These are phyloP conservation scores for Halcyon chelicuti DNA, from an alignment of 2,797 vertebrate genomes.

Conservation along the genomic window DNA sequence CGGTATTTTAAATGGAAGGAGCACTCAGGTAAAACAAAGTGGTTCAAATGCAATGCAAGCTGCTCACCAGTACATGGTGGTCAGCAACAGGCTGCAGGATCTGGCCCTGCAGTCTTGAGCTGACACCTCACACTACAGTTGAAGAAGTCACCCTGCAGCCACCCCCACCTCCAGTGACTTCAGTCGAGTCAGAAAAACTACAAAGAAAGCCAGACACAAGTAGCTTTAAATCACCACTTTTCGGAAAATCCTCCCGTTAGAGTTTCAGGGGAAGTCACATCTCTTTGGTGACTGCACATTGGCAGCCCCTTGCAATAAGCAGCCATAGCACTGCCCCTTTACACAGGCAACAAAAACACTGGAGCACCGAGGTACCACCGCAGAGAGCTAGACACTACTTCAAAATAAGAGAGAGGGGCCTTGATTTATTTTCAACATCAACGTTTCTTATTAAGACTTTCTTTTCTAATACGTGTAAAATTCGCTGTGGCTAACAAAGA, in stretches of 20 bases:
- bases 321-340: rapidly evolving
- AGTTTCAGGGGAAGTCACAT: neutral
- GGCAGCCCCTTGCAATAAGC: neutral
- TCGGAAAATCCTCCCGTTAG: neutral
- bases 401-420: neutral
- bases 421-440: neutral
- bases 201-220: rapidly evolving
- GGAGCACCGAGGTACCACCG: neutral
- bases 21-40: neutral
- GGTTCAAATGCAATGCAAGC: rapidly evolving
- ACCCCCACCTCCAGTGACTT: no score
- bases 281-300: neutral
- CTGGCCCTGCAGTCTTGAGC: rapidly evolving
- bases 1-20: neutral
- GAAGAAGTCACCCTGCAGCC: neutral
- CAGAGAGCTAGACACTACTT: neutral
- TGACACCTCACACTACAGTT: rapidly evolving
- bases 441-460: neutral
- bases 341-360: neutral
- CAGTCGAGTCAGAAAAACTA: neutral
- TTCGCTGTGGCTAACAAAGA: neutral
- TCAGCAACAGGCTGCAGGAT: rapidly evolving
- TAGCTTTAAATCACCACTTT: rapidly evolving
- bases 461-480: neutral
- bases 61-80: rapidly evolving